phyloP scores from a whole-genome alignment of 2,888 invertebrate genomes.

The Machimus atricapillus region DNA sequence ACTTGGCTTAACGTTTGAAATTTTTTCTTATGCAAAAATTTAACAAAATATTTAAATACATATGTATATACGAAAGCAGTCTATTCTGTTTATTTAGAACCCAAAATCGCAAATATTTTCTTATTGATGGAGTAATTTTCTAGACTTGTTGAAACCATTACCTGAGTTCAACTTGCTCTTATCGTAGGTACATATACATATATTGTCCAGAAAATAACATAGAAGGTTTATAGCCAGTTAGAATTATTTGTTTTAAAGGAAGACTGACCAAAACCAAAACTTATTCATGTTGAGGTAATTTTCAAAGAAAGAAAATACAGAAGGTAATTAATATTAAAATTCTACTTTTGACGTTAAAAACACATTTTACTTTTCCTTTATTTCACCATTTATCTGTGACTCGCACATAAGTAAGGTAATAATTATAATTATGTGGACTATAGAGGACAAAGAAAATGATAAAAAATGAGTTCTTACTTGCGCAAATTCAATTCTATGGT shows the following conservation, averaged over 20 bases:
- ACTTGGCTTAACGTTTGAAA: not conserved
- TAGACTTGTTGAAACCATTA: not conserved
- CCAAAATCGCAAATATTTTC: not conserved
- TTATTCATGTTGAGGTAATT: not conserved
- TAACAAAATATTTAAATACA: not conserved
- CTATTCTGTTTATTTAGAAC: not conserved
- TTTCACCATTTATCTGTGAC: not conserved
- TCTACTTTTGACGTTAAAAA: not conserved
- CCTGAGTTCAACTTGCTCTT: not conserved
- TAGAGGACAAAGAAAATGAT: not conserved
- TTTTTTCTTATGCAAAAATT: not conserved
- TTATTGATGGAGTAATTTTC: not conserved
- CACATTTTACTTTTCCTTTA: not conserved
- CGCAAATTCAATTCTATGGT: too few species aligned
- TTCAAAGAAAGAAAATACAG: not conserved
- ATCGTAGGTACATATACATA: not conserved
- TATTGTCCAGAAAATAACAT: not conserved
- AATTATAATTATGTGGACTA: too few species aligned
- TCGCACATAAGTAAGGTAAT: not conserved
- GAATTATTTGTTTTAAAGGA: not conserved
- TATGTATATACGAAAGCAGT: not conserved
- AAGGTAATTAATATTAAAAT: not conserved
- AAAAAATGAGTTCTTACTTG: not conserved
- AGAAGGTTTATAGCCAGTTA: not conserved
- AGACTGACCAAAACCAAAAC: not conserved